phyloP scores from a whole-genome alignment of 2,797 vertebrate genomes.

The Heterohyrax brucei region DNA sequence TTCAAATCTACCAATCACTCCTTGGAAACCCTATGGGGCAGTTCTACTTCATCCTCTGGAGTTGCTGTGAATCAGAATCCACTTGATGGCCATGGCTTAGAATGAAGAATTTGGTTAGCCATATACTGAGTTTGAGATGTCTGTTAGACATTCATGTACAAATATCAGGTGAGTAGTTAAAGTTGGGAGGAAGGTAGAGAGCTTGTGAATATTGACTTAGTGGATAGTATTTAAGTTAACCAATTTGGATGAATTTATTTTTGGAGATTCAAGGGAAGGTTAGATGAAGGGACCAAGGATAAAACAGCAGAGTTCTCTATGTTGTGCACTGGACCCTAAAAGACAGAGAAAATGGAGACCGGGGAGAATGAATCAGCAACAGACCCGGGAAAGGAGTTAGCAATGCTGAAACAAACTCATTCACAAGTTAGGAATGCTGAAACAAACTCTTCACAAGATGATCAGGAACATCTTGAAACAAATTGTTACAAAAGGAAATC shows the following conservation, averaged over 20 bases:
- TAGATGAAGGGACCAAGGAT: neutral
- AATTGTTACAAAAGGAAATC: neutral
- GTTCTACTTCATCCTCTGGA: no score
- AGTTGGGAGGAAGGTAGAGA: neutral
- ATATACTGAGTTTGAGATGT: neutral
- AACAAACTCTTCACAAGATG: neutral
- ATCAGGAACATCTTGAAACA: neutral
- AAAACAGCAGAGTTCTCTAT: neutral
- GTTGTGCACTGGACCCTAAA: neutral
- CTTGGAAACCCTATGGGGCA: no score
- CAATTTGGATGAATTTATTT: neutral
- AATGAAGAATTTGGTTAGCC: neutral
- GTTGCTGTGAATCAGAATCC: no score
- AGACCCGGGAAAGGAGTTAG: no score
- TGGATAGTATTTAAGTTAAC: neutral
- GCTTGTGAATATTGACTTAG: neutral
- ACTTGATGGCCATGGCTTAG: neutral
- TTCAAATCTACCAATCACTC: no score
- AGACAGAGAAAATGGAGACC: neutral
- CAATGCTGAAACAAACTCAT: no score
- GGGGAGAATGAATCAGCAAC: neutral
- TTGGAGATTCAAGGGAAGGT: neutral
- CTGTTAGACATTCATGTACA: neutral
- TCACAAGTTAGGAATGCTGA: neutral
- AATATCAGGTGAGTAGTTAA: neutral